Base-by-base conservation (phyloP, 2,888 invertebrate genomes). In the Stegophylla sp. region DNA sequence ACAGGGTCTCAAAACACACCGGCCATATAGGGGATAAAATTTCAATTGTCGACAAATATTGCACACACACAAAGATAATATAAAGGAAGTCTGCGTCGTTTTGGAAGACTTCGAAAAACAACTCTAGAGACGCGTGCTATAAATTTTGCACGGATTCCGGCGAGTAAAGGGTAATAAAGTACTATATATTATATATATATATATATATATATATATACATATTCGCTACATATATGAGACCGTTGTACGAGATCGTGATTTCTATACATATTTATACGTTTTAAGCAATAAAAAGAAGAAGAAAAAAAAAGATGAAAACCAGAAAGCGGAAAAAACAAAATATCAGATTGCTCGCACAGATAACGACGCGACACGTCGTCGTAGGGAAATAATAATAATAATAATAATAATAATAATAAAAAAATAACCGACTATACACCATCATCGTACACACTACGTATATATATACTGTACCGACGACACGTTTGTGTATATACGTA, bases 311-410 rank as follows among this genome's bases (percentile, higher is more conserved):
- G n/a, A 51, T n/a, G n/a, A 51, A 51, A 51, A 51, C 51, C 51
- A 51, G n/a, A 51, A n/a, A 51, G 51, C 34, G 51, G n/a, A 56
- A n/a, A 56, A 56, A 56, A 56, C 10, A 56, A 56, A 56, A 23
- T 12, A 56, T 56, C 56, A 20, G 23, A 56, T 23, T 12, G 56
- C 23, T 56, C 56, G 20, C 56, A 12, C 23, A 56, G 56, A 56
- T 56, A 56, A 56, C 56, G 56, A 56, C 56, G 12, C 23, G 56
- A 56, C 56, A 56, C 56, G 56, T 56, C 56, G 56, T 56, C 20
- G 56, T 56, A 23, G 56, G 1, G 20, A 56, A 10, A 56, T 23
- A 23, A 23, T 0, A 23, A 23, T 20, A 34, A 34, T 34, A 34
- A 34, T 34, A 34, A 23, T 20, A 53, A 53, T n/a, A n/a, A n/a